Evolutionary conservation across 2,113 vertebrate genomes (phyloP).

Genomic region (zebrafish (Danio rerio)): DNA sequence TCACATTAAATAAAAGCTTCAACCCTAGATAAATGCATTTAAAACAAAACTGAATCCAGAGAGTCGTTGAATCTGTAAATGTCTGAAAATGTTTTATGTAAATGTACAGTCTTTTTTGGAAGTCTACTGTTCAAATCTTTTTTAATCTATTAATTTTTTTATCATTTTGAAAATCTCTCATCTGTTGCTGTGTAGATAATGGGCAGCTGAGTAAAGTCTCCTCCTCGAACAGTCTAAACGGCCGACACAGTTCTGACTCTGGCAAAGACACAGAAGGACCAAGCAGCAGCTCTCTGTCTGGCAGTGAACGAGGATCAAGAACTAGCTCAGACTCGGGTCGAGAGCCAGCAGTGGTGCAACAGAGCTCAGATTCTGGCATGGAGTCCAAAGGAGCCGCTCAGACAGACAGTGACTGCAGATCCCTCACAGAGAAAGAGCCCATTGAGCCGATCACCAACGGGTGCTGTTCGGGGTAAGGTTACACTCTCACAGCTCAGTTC

Average conservation of each 20-base stretch:
- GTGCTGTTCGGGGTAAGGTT: conserved; percentile 65
- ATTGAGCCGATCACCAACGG: conserved; percentile 60
- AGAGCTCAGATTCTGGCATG: conserved; percentile 62
- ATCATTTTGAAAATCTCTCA: not conserved
- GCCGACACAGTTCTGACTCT: conserved; percentile 59
- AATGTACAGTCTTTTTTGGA: too few species aligned
- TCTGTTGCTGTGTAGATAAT: conserved; percentile 63
- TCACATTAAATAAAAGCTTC: too few species aligned
- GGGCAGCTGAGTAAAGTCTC: conserved; percentile 74
- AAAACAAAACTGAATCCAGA: too few species aligned
- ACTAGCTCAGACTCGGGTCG: conserved; percentile 69
- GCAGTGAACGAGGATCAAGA: conserved; percentile 55
- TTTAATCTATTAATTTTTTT: too few species aligned
- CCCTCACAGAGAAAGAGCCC: conserved; percentile 67
- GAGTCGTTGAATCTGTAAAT: too few species aligned
- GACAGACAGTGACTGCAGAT: conserved; percentile 67
- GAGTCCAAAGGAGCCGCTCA: conserved; percentile 57
- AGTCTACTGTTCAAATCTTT: too few species aligned
- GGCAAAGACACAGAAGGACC: conserved; percentile 53
- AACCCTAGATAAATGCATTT: too few species aligned
- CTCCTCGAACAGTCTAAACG: conserved; percentile 75
- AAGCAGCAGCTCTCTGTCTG: conserved; percentile 57
- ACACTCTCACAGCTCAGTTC: not conserved
- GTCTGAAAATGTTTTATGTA: too few species aligned
- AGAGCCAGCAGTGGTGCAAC: conserved; percentile 60